Evolutionary conservation across 1,140 invertebrate species (phyloP).

Genomic region (Calliopsis andreniformis): DNA sequence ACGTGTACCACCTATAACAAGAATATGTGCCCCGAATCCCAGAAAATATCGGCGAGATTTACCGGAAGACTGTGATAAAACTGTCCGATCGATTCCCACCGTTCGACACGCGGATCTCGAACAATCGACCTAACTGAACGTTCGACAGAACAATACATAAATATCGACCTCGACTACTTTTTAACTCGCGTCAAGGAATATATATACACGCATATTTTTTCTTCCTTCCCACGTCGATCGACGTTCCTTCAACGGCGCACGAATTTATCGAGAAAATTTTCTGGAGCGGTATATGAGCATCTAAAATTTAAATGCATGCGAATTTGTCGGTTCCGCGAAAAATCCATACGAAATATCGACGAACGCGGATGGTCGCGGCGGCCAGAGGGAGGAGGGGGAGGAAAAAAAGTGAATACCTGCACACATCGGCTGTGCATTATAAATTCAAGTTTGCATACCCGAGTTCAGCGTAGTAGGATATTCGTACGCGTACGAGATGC

Average conservation of each 20-base stretch:
- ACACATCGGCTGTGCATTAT: conserved; percentile 69
- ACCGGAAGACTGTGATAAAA: neutral
- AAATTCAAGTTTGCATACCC: conserved; percentile 75
- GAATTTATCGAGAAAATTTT: conserved; percentile 40
- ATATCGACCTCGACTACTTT: neutral
- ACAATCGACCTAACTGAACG: neutral
- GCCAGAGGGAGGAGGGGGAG: conserved; percentile 1
- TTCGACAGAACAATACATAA: neutral
- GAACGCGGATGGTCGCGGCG: too few species aligned
- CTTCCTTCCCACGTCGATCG: neutral
- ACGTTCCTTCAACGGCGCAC: neutral
- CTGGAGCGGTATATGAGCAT: conserved; percentile 46
- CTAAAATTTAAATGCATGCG: conserved; percentile 76
- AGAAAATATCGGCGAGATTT: neutral
- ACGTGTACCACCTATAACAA: neutral
- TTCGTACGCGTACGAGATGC: conserved; percentile 64
- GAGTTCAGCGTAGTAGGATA: conserved; percentile 72
- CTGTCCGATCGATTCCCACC: too few species aligned
- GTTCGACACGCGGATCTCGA: conserved; percentile 8
- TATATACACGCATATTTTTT: neutral
- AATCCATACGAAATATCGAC: conserved; percentile 56
- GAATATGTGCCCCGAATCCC: neutral
- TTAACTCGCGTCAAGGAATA: conserved; percentile 2
- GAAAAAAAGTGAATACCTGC: conserved; percentile 60
- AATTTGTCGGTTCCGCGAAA: conserved; percentile 68